These are phyloP conservation scores for Choloepus didactylus DNA, from an alignment of 2,797 vertebrate genomes.

Conservation along the genomic window DNA sequence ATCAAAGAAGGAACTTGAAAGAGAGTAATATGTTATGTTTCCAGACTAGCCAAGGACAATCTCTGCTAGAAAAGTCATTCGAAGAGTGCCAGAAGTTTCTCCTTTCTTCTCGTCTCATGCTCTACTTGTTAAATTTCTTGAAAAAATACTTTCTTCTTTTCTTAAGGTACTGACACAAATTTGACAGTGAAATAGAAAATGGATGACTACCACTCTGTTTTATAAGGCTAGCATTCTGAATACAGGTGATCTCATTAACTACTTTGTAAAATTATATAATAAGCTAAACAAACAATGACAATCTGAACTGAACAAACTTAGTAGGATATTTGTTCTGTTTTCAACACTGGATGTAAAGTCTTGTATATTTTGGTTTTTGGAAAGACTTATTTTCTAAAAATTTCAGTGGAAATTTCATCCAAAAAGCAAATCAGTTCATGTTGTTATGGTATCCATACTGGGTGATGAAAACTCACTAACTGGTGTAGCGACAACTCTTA, in stretches of 20 bases:
- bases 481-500: neutral
- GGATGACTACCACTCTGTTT: neutral
- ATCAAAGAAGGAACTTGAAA: slow-evolving; percentile 33
- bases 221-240: slow-evolving; percentile 4
- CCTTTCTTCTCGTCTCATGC: slow-evolving; percentile 20
- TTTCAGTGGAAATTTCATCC: slow-evolving; percentile 42
- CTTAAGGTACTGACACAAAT: neutral
- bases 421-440: slow-evolving; percentile 35
- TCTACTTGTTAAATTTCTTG: neutral
- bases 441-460: neutral
- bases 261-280: slow-evolving; percentile 7
- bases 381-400: slow-evolving; percentile 65
- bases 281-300: slow-evolving; percentile 38
- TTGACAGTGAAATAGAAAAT: neutral
- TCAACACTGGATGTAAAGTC: slow-evolving; percentile 17
- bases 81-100: neutral
- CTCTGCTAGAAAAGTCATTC: neutral
- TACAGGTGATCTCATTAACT: neutral
- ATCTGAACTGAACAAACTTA: slow-evolving; percentile 24
- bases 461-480: slow-evolving; percentile 57
- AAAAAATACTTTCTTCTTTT: neutral
- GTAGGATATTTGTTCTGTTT: slow-evolving; percentile 35
- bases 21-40: neutral
- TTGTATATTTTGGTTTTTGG: slow-evolving; percentile 29
- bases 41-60: neutral